Percentiles rank a stretch among this genome's conserved stretches.
Conservation (phyloP, 1,140 invertebrate genomes). For the Pachypeltis micranthus region DNA sequence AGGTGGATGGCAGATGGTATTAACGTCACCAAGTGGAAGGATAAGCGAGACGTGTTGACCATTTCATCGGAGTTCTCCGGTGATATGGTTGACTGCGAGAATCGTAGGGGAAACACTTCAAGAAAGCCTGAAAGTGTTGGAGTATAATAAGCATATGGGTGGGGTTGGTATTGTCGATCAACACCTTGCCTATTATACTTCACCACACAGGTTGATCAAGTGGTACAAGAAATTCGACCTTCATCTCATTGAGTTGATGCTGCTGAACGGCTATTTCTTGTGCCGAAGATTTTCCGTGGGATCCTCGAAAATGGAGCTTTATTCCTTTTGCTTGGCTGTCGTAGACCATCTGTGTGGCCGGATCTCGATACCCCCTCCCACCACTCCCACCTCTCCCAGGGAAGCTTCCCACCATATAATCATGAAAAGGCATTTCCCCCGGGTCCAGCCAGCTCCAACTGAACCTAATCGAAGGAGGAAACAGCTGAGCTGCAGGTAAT, state of each 20-base stretch:
- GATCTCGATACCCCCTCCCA: not conserved
- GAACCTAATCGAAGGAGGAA: not conserved
- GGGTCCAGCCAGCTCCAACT: not conserved
- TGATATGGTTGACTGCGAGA: not conserved
- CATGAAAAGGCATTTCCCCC: not conserved
- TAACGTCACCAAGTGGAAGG: too few relatives aligned
- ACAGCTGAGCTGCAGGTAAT: not conserved
- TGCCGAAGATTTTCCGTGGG: not conserved
- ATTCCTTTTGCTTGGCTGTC: conserved; percentile 2
- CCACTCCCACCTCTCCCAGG: not conserved
- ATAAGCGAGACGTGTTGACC: too few relatives aligned
- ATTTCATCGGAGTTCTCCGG: not conserved
- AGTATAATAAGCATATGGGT: conserved; percentile 18
- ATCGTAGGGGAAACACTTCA: not conserved
- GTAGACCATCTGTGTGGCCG: conserved; percentile 5
- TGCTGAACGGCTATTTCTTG: not conserved
- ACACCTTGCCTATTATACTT: conserved; percentile 9
- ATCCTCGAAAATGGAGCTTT: not conserved
- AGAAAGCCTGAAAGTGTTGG: conserved; percentile 9
- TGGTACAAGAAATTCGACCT: conserved; percentile 16
- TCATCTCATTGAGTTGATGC: not conserved
- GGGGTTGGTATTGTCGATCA: conserved; percentile 16
- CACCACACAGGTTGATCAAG: conserved; percentile 1
- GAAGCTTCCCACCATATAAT: not conserved
- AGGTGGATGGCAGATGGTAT: conserved; percentile 15